phyloP scores from a whole-genome alignment of 2,888 invertebrate genomes.

The Drosophila paranaensis region DNA sequence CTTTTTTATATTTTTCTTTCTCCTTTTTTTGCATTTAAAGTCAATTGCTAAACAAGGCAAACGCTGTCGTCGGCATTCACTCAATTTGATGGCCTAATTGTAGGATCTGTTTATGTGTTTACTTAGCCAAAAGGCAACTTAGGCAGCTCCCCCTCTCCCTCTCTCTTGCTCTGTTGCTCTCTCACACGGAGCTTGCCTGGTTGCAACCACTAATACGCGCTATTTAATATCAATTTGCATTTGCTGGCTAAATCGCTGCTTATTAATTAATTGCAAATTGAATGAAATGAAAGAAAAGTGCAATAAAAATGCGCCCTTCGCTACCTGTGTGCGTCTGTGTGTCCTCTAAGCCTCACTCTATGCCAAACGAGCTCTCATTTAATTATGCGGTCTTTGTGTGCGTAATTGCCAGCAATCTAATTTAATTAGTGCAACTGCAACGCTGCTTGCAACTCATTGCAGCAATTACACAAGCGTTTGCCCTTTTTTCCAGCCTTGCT shows the following conservation, averaged over 20 bases:
- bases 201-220: constrained; percentile 63
- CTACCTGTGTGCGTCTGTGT: not conserved
- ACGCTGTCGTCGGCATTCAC: constrained; percentile 28
- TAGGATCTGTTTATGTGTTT: constrained; percentile 25
- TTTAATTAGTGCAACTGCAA: constrained; percentile 54
- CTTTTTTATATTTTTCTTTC: not conserved
- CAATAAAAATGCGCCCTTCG: constrained; percentile 9
- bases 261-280: constrained; percentile 70
- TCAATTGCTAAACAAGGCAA: constrained; percentile 54
- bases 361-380: constrained; percentile 37
- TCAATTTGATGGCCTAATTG: constrained; percentile 50
- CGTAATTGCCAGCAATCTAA: constrained; percentile 62
- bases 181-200: not conserved
- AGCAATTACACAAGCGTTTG: constrained; percentile 6
- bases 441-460: constrained; percentile 9
- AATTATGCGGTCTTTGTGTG: constrained; percentile 61
- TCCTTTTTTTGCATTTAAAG: constrained; percentile 17
- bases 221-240: constrained; percentile 79
- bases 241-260: constrained; percentile 68
- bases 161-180: not conserved
- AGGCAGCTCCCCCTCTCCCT: not conserved
- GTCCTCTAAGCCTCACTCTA: constrained; percentile 6
- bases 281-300: constrained; percentile 44
- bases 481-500: not conserved
- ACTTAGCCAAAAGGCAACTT: constrained; percentile 3